Conservation (phyloP, 2,888 invertebrate species). For the Lochmaea crataegi region DNA sequence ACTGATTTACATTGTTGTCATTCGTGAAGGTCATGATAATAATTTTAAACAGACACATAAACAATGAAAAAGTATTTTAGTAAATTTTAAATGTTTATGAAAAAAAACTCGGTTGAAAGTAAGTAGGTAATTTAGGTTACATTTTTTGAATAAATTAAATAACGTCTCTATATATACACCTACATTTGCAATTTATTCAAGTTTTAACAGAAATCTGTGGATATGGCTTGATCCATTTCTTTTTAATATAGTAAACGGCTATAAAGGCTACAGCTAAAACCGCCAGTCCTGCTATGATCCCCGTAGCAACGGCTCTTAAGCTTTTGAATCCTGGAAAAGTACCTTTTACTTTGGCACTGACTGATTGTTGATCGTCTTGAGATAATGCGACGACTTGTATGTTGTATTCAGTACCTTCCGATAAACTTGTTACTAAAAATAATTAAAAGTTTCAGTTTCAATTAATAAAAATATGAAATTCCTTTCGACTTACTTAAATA, state of each 20-base stretch:
- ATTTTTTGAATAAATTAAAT: too few species aligned
- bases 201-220: constrained; percentile 38
- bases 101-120: too few species aligned
- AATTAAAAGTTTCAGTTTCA: not conserved
- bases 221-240: constrained; percentile 45
- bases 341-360: constrained; percentile 72
- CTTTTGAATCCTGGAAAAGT: constrained; percentile 78
- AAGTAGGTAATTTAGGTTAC: too few species aligned
- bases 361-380: constrained; percentile 71
- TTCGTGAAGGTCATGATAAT: too few species aligned
- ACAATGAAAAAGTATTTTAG: too few species aligned
- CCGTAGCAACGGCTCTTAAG: constrained; percentile 78
- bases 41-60: too few species aligned
- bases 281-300: constrained; percentile 76
- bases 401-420: constrained; percentile 79
- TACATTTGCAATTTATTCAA: not conserved
- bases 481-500: constrained; percentile 64
- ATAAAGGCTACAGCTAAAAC: constrained; percentile 75
- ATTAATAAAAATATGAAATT: not conserved
- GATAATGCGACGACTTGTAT: constrained; percentile 80
- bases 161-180: too few species aligned
- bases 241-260: constrained; percentile 71
- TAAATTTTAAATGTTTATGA: too few species aligned
- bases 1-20: too few species aligned
- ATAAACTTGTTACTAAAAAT: constrained; percentile 73